Conservation (phyloP, 2,888 invertebrate species). For the Erebia aethiops region DNA sequence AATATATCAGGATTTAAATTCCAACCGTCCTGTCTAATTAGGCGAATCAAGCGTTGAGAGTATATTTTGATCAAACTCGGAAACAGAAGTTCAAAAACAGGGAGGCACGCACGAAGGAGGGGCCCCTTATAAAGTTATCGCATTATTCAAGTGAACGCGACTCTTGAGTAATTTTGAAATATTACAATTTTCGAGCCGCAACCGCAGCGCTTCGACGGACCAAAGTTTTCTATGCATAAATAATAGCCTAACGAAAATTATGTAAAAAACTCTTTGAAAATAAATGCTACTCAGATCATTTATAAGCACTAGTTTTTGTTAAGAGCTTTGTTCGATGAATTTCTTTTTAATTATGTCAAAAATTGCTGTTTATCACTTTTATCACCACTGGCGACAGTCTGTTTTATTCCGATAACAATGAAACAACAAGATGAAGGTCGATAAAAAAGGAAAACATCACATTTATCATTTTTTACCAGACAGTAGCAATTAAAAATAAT, state of each 20-base stretch:
- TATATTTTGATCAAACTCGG: slow-evolving; percentile 79
- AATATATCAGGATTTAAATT: slow-evolving; percentile 18
- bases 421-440: background rate
- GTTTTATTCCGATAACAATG: background rate
- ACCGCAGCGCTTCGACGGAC: slow-evolving; percentile 58
- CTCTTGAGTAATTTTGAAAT: slow-evolving; percentile 84
- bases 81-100: slow-evolving; percentile 76
- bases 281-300: background rate
- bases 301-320: background rate
- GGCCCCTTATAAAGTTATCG: slow-evolving; percentile 72
- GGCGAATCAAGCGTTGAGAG: slow-evolving; percentile 55
- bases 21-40: slow-evolving; percentile 38
- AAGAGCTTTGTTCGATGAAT: background rate
- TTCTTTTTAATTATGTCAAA: background rate
- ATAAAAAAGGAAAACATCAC: slow-evolving; percentile 1
- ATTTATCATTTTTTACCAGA: slow-evolving; percentile 16
- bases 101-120: slow-evolving; percentile 70
- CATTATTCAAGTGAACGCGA: slow-evolving; percentile 82
- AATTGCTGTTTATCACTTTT: background rate
- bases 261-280: slow-evolving; percentile 7
- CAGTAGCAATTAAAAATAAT: slow-evolving; percentile 40
- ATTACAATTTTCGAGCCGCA: slow-evolving; percentile 80
- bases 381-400: background rate
- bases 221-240: slow-evolving; percentile 39
- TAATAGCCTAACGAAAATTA: slow-evolving; percentile 19